phyloP scores from a whole-genome alignment of 2,888 invertebrate genomes.

The Baronia brevicornis region DNA sequence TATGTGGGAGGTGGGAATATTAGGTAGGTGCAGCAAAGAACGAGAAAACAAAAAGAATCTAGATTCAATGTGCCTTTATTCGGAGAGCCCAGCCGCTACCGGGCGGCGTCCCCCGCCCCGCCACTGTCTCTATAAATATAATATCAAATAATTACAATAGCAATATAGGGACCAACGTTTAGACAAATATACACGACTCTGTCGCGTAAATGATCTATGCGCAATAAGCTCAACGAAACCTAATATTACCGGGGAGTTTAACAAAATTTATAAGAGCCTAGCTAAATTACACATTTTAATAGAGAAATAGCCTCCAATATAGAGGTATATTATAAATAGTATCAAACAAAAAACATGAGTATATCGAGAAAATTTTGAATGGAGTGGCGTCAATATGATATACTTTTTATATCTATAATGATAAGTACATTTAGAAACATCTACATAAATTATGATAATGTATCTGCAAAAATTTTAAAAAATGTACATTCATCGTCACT shows the following conservation, averaged over 20 bases:
- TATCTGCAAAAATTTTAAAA: slow-evolving; percentile 12
- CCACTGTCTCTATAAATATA: slow-evolving; percentile 37
- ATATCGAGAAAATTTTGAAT: too few species aligned
- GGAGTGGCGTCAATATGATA: too few species aligned
- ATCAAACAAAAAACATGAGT: slow-evolving; percentile 2
- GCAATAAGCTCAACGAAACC: slow-evolving; percentile 49
- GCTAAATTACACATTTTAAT: slow-evolving; percentile 15
- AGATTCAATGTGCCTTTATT: slow-evolving; percentile 73
- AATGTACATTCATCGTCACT: slow-evolving; percentile 6
- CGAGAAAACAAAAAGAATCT: slow-evolving; percentile 61
- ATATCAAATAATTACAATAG: slow-evolving; percentile 60
- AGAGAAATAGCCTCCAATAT: slow-evolving; percentile 5
- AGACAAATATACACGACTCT: slow-evolving; percentile 69
- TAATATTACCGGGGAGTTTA: slow-evolving; percentile 24
- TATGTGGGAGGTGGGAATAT: slow-evolving; percentile 43
- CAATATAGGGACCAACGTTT: slow-evolving; percentile 75
- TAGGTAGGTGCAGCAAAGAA: slow-evolving; percentile 51
- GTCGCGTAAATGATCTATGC: slow-evolving; percentile 44
- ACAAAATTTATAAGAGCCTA: slow-evolving; percentile 25
- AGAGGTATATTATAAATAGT: slow-evolving; percentile 3
- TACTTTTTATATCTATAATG: too few species aligned
- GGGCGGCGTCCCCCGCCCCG: slow-evolving; percentile 52
- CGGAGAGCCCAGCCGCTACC: slow-evolving; percentile 59
- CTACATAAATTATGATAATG: slow-evolving; percentile 15
- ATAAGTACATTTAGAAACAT: too few species aligned